Base-by-base conservation (phyloP, 1,140 invertebrate species). In the Drosophila teissieri region DNA sequence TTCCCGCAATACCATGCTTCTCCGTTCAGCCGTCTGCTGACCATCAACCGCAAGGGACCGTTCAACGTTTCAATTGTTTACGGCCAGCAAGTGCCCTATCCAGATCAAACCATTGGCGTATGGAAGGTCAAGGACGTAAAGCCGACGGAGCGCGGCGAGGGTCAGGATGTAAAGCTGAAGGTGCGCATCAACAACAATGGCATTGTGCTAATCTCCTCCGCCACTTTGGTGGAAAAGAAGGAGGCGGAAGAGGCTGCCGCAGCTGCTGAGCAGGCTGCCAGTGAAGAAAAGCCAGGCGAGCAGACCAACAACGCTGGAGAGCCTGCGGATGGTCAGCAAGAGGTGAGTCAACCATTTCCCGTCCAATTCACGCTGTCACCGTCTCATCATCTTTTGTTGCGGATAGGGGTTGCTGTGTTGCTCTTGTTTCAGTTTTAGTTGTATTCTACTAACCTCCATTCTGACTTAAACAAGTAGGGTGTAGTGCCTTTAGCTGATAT, bases 131-230 rank as follows among this genome's bases (percentile, higher is more conserved):
- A 96, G 62, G 97, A 98, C 86, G 95, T 99, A 1, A 95, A 96
- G 78, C 96, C 97, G 49, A 95, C 95, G 40, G 82, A 95, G n/a
- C 96, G 97, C 75, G 98, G 97, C 5, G 97, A 98, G 82, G 95
- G 95, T 27, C 96, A 97, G 49, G 99, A 99, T 93, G 96, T 99
- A 0, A 99, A 99, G 93, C 95, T 99, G 0, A 99, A 99, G 93
- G 97, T 98, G 6, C 94, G 98, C 69, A 94, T 99, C 17, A 99
- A 99, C 93, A 93, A 97, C 14, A 96, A 99, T 92, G 99, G 99
- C 14, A 96, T 99, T 49, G 96, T 99, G 79, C 95, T 95, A 5
- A 94, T 99, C 4, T 95, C 95, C 3, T 96, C 95, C 63, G 98
- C 98, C 2, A 95, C 95, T 0, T 92, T 99, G 63, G 94, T 96